Conservation (phyloP, 2,113 vertebrate genomes). For the Stomatorhinus ivindoensis region DNA sequence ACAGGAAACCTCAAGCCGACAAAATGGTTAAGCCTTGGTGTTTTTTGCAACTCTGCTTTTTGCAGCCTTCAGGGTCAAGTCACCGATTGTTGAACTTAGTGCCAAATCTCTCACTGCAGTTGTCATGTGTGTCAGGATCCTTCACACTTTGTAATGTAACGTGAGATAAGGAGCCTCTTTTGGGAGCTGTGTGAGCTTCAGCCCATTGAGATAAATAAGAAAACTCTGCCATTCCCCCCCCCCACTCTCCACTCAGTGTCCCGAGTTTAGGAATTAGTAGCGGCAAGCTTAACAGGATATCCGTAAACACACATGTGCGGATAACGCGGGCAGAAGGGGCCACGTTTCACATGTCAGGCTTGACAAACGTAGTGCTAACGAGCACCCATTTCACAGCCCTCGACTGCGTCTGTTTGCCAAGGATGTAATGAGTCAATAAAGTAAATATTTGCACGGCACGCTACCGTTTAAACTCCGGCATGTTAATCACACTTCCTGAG, state of each 20-base stretch:
- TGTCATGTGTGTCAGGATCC: neutral
- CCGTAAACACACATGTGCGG: neutral
- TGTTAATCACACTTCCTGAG: constrained; percentile 25
- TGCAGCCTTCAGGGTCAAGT: neutral
- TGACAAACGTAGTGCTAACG: neutral
- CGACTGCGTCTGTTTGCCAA: constrained; percentile 18
- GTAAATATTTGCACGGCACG: constrained; percentile 35
- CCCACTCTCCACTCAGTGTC: neutral
- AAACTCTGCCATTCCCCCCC: neutral
- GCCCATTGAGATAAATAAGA: neutral
- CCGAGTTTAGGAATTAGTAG: neutral
- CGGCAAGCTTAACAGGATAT: neutral
- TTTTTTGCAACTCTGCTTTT: neutral
- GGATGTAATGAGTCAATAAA: constrained; percentile 19
- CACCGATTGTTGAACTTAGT: neutral
- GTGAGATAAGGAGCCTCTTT: neutral
- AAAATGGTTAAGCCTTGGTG: neutral
- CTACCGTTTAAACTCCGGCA: constrained; percentile 23
- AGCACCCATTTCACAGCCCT: constrained; percentile 6
- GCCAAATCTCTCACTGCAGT: neutral
- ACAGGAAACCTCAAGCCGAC: neutral
- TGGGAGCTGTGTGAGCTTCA: neutral
- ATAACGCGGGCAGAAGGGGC: neutral
- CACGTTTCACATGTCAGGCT: neutral
- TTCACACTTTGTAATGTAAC: neutral